Evolutionary conservation across 1,140 invertebrate genomes (phyloP), one percentile per base, ranked within the genome.

Genomic region (Agrypnia vestita): DNA sequence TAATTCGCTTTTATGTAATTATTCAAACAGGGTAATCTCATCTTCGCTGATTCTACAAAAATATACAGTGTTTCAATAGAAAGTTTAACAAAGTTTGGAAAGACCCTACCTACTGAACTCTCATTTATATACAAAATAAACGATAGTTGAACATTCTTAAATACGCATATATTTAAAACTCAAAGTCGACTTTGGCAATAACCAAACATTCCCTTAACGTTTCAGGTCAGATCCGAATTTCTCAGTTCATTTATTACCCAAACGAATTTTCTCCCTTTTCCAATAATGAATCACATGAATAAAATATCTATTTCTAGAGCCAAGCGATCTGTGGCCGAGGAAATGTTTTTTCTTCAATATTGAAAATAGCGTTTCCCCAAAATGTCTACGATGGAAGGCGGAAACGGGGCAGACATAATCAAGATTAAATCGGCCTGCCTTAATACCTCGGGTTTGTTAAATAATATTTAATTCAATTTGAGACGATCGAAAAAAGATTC

Each of bases 261-360:
- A 69, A 56, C 61, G 56, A 73, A 47, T 53, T 49, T 55, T 79
- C 76, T 56, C 56, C 73, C 74, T 67, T 80, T 75, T 15, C 72
- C 77, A 78, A 82, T 82, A 82, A 82, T 80, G 81, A 82, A 75
- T 51, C 73, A 59, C 81, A 82, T 82, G 81, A 82, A 82, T 82
- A 82, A 82, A 82, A 82, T 77, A 76, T 76, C 77, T 69, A 80
- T 82, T 79, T 82, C 73, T 69, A 15, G 76, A 78, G 64, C 67
- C n/a, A 44, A 69, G 46, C 80, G 76, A 82, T 78, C 72, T 43
- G 43, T 51, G 75, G 56, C 12, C 69, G 12, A 55, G 19, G 51
- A 73, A 53, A 53, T 73, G 69, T 73, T 73, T 73, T 35, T 69
- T 47, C 64, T 49, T 15, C 64, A 49, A 49, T 73, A 73, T 73